Evolutionary conservation across 1,140 invertebrate species (phyloP), one percentile per base, ranked within the genome.

Genomic region (Battus philenor): DNA sequence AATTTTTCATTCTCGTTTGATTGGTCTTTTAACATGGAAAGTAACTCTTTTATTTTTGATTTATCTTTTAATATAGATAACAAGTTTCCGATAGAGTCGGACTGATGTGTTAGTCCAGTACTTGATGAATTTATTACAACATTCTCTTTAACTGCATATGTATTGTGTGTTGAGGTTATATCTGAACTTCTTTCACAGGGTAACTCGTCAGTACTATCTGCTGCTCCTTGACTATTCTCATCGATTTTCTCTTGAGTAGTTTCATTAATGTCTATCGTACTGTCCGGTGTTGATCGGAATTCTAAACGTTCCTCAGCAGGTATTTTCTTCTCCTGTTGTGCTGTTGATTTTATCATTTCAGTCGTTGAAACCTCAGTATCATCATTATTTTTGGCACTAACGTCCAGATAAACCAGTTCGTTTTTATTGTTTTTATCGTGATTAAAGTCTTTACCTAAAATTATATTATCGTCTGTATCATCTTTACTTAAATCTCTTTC

Each of bases 61-160:
- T 80, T 83, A 54, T 83, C 67, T 64, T 83, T 59, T 45, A 86
- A 66, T 26, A 86, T 68, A 24, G 76, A 73, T 15, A 84, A 45
- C 22, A 86, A 51, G 44, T 59, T 82, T 2, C 63, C 69, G 17
- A 83, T 57, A 7, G 67, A 61, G 38, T 70, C 63, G 7, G 59
- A 50, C 12, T 58, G 12, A 5, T 56, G 30, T 16, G 17, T 29
- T 30, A 24, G 44, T 6, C 66, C 48, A 47, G 33, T 51, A 18
- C 32, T 27, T 9, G 57, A 54, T 22, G 56, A 48, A 50, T 8
- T 43, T 18, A 44, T 6, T 12, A 55, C 48, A 27, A 26, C 5
- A 33, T 12, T 24, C 30, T 63, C 48, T 51, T 62, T 68, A 11
- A n/a, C 32, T 32, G 67, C 53, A n/a, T 22, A 20, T 31, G 41